Percentiles rank a stretch among this genome's conserved stretches.
Evolutionary conservation across 2,888 invertebrate genomes (phyloP).

Genomic region (Cataglyphis albicans): DNA sequence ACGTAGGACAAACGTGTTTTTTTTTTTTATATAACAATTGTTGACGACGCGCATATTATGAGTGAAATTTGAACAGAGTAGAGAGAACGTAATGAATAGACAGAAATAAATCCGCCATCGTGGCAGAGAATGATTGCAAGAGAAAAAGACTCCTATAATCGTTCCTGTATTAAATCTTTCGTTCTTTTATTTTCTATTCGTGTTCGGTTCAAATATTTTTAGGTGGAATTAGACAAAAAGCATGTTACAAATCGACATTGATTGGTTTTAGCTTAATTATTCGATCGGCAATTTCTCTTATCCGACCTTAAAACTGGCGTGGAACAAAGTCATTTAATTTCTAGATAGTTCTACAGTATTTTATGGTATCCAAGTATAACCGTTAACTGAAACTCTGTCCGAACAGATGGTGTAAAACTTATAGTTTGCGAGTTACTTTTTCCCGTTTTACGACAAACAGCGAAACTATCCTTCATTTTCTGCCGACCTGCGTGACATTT

Average conservation of each 20-base stretch:
- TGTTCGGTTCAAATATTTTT: not conserved
- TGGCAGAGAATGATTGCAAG: not conserved
- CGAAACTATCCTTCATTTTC: constrained; percentile 38
- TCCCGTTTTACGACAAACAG: constrained; percentile 5
- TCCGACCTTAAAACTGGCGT: constrained; percentile 6
- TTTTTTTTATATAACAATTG: not conserved
- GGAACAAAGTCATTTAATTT: constrained; percentile 34
- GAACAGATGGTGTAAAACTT: constrained; percentile 48
- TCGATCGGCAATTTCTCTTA: constrained; percentile 16
- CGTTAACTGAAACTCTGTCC: constrained; percentile 45
- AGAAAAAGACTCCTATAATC: not conserved
- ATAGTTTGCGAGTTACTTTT: constrained; percentile 23
- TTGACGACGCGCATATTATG: not conserved
- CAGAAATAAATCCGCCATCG: not conserved
- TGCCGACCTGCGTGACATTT: constrained; percentile 8
- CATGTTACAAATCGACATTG: not conserved
- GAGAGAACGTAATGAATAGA: not conserved
- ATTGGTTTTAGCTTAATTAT: constrained; percentile 31
- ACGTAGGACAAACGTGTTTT: not conserved
- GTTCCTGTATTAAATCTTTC: not conserved
- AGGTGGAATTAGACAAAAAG: not conserved
- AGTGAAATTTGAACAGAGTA: not conserved
- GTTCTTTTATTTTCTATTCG: not conserved
- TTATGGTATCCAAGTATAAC: constrained; percentile 47
- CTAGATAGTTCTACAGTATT: constrained; percentile 25